These are phyloP conservation scores for Gryllus longicercus DNA, from an alignment of 2,888 invertebrate genomes.

Conservation along the genomic window DNA sequence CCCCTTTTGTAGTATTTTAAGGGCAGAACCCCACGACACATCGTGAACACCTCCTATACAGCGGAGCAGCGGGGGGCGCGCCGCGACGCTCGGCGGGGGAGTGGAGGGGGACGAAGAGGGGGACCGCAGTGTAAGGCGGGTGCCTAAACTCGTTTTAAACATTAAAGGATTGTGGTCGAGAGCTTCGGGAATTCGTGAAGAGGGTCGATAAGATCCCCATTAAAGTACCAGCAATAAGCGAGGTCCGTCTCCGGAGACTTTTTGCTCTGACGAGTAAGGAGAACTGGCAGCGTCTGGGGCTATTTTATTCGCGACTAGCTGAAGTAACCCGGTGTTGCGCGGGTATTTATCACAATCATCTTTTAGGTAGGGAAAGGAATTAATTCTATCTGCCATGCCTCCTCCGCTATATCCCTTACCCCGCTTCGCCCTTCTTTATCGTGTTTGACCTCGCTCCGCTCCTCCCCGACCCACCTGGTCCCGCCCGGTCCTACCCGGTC, in stretches of 20 bases:
- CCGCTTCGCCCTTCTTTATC: no score
- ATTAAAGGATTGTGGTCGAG: conserved; percentile 1
- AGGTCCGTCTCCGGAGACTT: background rate
- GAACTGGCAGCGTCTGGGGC: background rate
- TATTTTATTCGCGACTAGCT: background rate
- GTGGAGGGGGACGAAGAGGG: background rate
- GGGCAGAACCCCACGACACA: background rate
- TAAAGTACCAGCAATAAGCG: background rate
- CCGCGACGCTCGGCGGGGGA: background rate
- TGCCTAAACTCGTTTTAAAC: background rate
- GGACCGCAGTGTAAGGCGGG: background rate
- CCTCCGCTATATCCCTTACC: no score
- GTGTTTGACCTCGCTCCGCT: no score
- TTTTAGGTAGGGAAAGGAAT: no score
- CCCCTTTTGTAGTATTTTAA: conserved; percentile 6
- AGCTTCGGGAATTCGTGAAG: background rate
- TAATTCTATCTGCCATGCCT: no score
- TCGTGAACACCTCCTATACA: background rate
- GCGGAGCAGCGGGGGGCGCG: background rate
- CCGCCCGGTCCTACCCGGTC: no score
- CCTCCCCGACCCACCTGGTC: no score
- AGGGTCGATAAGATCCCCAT: background rate
- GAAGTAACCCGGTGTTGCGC: no score
- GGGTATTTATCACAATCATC: no score
- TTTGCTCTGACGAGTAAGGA: background rate